Percentiles rank a stretch among this genome's conserved stretches.
These are phyloP conservation scores for Phyllostomus hastatus DNA, from an alignment of 2,113 vertebrate genomes.

Conservation along the genomic window DNA sequence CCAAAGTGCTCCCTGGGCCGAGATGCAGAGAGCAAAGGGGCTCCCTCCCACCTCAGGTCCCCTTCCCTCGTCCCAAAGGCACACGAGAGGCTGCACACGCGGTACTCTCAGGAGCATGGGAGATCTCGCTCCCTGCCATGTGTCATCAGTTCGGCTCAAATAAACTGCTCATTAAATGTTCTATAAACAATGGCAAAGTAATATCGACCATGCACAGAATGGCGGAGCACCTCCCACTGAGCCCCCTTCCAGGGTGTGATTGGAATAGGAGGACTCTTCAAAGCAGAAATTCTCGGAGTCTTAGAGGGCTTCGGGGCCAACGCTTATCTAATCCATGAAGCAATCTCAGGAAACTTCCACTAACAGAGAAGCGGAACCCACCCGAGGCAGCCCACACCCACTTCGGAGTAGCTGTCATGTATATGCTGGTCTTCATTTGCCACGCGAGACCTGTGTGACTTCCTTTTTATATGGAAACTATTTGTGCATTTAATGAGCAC, in stretches of 20 bases:
- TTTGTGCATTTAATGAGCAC: background rate
- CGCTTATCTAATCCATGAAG: background rate
- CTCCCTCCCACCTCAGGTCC: background rate
- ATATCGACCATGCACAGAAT: background rate
- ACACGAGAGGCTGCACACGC: background rate
- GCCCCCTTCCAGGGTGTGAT: rapidly evolving
- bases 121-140: background rate
- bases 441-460: background rate
- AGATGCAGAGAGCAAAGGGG: background rate
- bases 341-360: background rate
- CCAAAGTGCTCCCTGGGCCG: background rate
- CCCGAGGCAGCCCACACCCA: background rate
- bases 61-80: background rate
- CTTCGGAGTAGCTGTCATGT: background rate
- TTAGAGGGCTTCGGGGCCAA: background rate
- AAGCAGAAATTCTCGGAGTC: background rate
- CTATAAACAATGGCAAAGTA: background rate
- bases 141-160: background rate
- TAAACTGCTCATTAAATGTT: background rate
- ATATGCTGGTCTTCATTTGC: background rate
- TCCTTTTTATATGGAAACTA: background rate
- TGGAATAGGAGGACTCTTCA: background rate
- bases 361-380: background rate
- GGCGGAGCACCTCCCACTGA: rapidly evolving
- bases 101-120: background rate